Evolutionary conservation across 2,113 vertebrate species (phyloP), one percentile per base, ranked within the genome.

Genomic region (Halcyon senegalensis): DNA sequence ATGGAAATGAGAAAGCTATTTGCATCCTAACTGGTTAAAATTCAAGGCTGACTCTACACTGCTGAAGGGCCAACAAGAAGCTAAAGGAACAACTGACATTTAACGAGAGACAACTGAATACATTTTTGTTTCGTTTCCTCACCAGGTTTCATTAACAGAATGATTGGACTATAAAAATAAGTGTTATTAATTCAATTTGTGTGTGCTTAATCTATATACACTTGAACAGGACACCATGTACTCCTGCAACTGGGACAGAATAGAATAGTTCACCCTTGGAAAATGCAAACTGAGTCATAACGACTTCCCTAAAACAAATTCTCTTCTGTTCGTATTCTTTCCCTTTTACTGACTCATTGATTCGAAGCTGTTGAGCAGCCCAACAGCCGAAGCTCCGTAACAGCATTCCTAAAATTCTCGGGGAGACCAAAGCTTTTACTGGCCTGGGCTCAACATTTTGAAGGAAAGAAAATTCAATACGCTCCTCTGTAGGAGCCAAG

Each of bases 361-460:
- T 77, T 90, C 0, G 2, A 95, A 80, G 85, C 92, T 84, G 82
- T 41, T 35, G n/a, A 83, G 75, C 50, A 72, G 86, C 73, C 76
- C 70, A 87, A 89, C 10, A 7, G 86, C 41, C 83, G 87, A 59
- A 91, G 95, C 67, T 83, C 91, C 1, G 0, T 27, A 69, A 59
- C 28, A 48, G 77, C 96, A 97, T 96, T 97, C 95, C 95, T 18
- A 37, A 91, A 85, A 97, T 97, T 96, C 96, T 97, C 1, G 14
- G 94, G 94, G 95, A 96, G 81, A 89, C 94, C 93, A 68, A 96
- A 94, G 96, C 94, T 96, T 96, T 96, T 95, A 60, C 94, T 97
- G 96, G 96, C 94, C 30, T 16, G 30, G 67, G 70, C 91, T 96
- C 96, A 97, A 92, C 66, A 5, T 50, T 77, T 69, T 2, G 20